Percentiles rank a stretch among this genome's conserved stretches.
Conservation (phyloP, 2,113 vertebrate species). For the Leptocoma aspasia region DNA sequence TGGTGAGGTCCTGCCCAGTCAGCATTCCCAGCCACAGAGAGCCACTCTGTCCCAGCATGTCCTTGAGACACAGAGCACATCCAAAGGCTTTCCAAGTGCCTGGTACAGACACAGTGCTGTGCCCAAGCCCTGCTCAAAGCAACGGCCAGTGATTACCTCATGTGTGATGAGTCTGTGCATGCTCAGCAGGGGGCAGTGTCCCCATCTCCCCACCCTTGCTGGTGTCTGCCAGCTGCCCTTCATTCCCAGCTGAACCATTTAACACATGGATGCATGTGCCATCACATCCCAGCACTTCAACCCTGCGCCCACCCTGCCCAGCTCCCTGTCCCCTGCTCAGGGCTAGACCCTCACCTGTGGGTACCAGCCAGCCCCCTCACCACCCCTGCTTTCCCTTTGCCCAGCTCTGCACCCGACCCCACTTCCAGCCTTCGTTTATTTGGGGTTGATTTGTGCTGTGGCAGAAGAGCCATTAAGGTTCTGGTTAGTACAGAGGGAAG, state of each 20-base stretch:
- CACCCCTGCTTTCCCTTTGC: too few relatives aligned
- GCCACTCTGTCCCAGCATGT: not conserved
- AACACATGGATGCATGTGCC: accelerated
- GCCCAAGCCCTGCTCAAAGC: not conserved
- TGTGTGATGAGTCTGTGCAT: not conserved
- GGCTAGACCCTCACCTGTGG: not conserved
- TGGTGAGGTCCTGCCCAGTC: not conserved
- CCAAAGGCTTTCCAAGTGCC: not conserved
- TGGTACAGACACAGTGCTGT: not conserved
- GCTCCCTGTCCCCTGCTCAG: not conserved
- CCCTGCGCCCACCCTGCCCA: not conserved
- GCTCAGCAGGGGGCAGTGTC: not conserved
- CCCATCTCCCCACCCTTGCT: not conserved
- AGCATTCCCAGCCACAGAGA: not conserved
- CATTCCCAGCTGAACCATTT: not conserved
- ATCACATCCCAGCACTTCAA: not conserved
- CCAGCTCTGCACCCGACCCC: not conserved
- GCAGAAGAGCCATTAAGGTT: not conserved
- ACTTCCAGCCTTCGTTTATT: not conserved
- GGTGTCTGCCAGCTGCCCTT: not conserved
- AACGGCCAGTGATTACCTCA: accelerated
- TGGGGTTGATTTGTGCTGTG: not conserved
- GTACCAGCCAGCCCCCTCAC: not conserved
- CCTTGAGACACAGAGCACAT: not conserved
- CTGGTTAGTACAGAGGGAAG: not conserved